Conservation (phyloP, 2,797 vertebrate genomes). For the Taenioides sp. region DNA sequence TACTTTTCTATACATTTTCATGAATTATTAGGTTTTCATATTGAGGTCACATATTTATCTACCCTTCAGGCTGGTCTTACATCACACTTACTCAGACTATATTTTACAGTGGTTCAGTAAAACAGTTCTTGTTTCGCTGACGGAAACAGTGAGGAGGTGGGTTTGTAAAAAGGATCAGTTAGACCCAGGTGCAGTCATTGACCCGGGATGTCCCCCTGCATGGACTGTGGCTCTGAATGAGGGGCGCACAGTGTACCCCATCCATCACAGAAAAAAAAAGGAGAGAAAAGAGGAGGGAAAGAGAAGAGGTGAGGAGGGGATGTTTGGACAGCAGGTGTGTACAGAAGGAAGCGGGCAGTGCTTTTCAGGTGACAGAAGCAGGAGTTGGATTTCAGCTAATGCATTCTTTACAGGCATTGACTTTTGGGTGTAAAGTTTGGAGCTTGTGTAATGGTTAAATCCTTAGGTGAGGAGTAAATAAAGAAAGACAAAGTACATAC, state of each 20-base stretch:
- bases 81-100: background rate
- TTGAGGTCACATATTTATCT: conserved; percentile 9
- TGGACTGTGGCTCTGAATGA: conserved; percentile 59
- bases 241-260: conserved; percentile 49
- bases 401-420: background rate
- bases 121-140: background rate
- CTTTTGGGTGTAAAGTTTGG: background rate
- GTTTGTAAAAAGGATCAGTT: conserved; percentile 4
- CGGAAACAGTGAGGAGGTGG: conserved; percentile 1
- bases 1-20: no score
- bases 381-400: background rate
- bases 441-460: background rate
- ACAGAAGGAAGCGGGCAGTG: conserved; percentile 10
- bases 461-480: background rate
- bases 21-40: background rate
- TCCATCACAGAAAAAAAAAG: conserved; percentile 41
- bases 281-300: conserved; percentile 11
- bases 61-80: background rate
- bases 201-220: conserved; percentile 51
- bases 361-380: background rate
- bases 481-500: background rate
- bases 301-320: conserved; percentile 5
- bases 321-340: conserved; percentile 42
- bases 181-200: conserved; percentile 60
- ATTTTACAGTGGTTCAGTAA: background rate